These are phyloP conservation scores for Encarsia formosa DNA, from an alignment of 2,888 invertebrate species.

Conservation along the genomic window DNA sequence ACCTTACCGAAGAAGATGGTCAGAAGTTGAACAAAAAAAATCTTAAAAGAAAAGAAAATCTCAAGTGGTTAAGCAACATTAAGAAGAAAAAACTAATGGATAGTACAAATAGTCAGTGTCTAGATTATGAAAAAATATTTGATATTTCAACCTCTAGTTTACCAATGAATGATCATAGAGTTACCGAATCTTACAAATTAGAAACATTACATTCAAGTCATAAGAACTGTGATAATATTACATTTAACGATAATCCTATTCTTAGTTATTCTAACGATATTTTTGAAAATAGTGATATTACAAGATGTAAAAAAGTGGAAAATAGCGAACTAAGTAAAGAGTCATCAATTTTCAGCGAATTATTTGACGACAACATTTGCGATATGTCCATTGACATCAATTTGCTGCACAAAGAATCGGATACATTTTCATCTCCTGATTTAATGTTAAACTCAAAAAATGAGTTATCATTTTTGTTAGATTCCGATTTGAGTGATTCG, in stretches of 20 bases:
- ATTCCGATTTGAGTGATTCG: too few relatives aligned
- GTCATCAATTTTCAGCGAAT: too few relatives aligned
- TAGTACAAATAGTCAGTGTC: slow-evolving; percentile 31
- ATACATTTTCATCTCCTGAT: too few relatives aligned
- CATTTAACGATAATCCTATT: slow-evolving; percentile 8
- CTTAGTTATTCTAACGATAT: slow-evolving; percentile 18
- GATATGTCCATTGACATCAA: too few relatives aligned
- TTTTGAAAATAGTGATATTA: slow-evolving; percentile 13
- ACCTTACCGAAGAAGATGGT: slow-evolving; percentile 35
- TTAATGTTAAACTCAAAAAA: too few relatives aligned
- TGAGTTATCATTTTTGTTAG: too few relatives aligned
- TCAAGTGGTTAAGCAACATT: slow-evolving; percentile 31
- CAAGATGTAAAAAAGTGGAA: too few relatives aligned
- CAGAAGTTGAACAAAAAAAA: slow-evolving; percentile 18
- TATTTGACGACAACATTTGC: too few relatives aligned
- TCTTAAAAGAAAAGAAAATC: slow-evolving; percentile 27
- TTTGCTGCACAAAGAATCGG: too few relatives aligned
- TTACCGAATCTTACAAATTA: slow-evolving; percentile 24
- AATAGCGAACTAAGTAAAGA: too few relatives aligned
- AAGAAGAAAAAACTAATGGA: slow-evolving; percentile 26
- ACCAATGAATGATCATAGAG: slow-evolving; percentile 31
- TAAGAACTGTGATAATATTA: slow-evolving; percentile 18
- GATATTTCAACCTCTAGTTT: slow-evolving; percentile 17
- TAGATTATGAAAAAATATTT: slow-evolving; percentile 1
- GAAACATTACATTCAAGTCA: slow-evolving; percentile 17